Percentiles rank a stretch among this genome's conserved stretches.
Evolutionary conservation across 2,113 vertebrate genomes (phyloP).

Genomic region (Microtus pennsylvanicus): DNA sequence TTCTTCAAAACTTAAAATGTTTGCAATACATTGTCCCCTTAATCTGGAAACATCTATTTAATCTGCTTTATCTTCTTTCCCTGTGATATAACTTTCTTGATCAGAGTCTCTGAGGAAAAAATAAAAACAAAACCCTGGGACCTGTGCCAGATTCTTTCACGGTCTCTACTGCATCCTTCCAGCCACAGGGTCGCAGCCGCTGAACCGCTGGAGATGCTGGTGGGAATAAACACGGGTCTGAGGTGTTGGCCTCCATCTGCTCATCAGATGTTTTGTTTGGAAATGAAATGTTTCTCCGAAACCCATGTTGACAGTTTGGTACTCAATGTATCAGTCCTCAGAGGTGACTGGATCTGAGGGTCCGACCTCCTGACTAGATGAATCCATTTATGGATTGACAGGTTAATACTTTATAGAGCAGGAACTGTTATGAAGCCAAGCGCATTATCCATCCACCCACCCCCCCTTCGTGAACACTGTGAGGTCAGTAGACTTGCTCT

Average conservation of each 20-base stretch:
- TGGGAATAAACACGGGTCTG: background rate
- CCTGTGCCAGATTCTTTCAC: background rate
- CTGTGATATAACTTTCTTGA: background rate
- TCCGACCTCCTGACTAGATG: background rate
- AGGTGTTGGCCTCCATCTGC: background rate
- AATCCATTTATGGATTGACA: background rate
- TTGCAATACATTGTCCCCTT: background rate
- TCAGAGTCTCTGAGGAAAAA: background rate
- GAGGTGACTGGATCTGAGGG: background rate
- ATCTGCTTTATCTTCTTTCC: slow-evolving; percentile 12
- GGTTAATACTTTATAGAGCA: background rate
- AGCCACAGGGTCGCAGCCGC: background rate
- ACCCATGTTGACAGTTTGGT: background rate
- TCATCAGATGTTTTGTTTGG: background rate
- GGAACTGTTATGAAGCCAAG: background rate
- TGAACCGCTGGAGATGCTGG: background rate
- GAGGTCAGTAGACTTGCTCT: background rate
- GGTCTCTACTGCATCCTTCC: background rate
- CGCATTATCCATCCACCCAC: no score
- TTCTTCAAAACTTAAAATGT: slow-evolving; percentile 21
- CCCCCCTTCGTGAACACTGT: no score
- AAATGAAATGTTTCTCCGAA: background rate
- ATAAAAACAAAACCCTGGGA: background rate
- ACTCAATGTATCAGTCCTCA: background rate
- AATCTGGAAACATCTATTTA: background rate